phyloP scores from a whole-genome alignment of 2,888 invertebrate genomes.

The Caenorhabditis sulstoni region DNA sequence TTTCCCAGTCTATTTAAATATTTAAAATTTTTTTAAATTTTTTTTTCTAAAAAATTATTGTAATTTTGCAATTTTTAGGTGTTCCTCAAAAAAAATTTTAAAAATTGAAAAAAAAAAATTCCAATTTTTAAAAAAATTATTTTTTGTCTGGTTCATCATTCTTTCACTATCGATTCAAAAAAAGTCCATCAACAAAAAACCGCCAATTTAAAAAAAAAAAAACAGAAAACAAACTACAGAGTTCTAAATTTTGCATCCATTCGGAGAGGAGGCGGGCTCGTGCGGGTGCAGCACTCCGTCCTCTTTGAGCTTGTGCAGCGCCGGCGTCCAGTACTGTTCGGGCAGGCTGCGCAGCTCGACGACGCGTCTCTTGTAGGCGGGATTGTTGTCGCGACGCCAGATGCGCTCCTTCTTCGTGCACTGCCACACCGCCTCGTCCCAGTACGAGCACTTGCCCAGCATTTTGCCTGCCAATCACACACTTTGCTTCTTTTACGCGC shows the following conservation, averaged over 20 bases:
- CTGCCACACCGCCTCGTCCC: conserved; percentile 79
- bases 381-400: conserved; percentile 78
- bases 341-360: conserved; percentile 75
- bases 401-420: conserved; percentile 79
- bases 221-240: not conserved
- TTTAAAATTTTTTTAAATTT: too few species aligned
- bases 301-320: conserved; percentile 71
- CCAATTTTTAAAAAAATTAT: too few species aligned
- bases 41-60: too few species aligned
- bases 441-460: conserved; percentile 76
- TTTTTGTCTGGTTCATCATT: too few species aligned
- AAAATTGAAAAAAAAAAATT: too few species aligned
- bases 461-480: conserved; percentile 70
- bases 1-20: too few species aligned
- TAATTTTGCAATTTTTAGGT: too few species aligned
- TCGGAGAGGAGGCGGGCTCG: too few species aligned
- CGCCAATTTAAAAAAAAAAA: not conserved
- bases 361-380: conserved; percentile 70
- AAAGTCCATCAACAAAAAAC: too few species aligned
- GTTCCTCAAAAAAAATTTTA: too few species aligned
- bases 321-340: conserved; percentile 76
- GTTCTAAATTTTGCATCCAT: conserved; percentile 52
- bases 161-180: not conserved
- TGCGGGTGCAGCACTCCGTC: conserved; percentile 71
- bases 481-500: too few species aligned